These are phyloP conservation scores for Andricus quercusramuli DNA, from an alignment of 2,888 invertebrate species.

Conservation along the genomic window DNA sequence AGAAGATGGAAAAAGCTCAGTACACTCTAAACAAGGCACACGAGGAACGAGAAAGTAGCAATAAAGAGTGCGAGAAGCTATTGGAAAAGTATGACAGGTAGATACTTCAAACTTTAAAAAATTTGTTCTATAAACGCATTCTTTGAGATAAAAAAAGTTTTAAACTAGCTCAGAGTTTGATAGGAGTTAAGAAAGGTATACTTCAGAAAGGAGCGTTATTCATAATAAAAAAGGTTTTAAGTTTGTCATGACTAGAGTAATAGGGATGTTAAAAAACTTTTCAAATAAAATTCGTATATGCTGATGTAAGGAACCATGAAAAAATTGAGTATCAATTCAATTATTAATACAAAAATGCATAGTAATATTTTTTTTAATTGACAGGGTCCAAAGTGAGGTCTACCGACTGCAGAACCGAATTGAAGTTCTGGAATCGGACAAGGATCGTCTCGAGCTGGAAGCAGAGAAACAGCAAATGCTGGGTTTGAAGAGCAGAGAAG, in stretches of 20 bases:
- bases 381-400: slow-evolving; percentile 92
- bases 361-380: slow-evolving; percentile 57
- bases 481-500: slow-evolving; percentile 90
- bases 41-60: slow-evolving; percentile 92
- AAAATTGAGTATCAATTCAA: not conserved
- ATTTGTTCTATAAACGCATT: not conserved
- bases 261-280: not conserved
- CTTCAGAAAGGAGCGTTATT: not conserved
- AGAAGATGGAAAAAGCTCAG: slow-evolving; percentile 93
- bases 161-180: not conserved
- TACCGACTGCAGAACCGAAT: slow-evolving; percentile 93
- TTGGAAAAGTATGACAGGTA: slow-evolving; percentile 95
- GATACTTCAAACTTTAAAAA: slow-evolving; percentile 51
- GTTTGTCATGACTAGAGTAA: not conserved
- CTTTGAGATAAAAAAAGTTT: not conserved
- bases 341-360: not conserved
- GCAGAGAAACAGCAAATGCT: slow-evolving; percentile 91
- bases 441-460: slow-evolving; percentile 91
- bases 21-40: slow-evolving; percentile 90
- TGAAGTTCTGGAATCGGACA: slow-evolving; percentile 92
- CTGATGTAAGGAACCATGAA: not conserved
- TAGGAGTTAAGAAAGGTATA: not conserved
- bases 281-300: not conserved
- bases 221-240: not conserved
- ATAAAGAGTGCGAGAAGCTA: slow-evolving; percentile 95